A percentile compares a stretch with the other conserved stretches of the same genome.
Conservation (phyloP, 1,140 invertebrate species). For the Drosophila fuyamai region DNA sequence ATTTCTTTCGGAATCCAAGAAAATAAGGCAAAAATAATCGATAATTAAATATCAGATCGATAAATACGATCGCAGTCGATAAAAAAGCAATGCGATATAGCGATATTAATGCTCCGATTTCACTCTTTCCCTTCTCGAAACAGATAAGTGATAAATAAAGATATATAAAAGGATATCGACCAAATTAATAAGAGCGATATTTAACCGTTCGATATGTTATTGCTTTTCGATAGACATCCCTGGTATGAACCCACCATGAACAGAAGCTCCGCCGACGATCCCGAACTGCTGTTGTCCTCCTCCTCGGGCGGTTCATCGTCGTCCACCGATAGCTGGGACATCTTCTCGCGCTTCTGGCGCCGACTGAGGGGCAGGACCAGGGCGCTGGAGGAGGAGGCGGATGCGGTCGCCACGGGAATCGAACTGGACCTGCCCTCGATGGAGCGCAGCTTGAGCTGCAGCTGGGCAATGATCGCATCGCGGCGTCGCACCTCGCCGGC, state of each 20-base stretch:
- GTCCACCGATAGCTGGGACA: constrained; percentile 66
- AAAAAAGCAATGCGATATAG: no score
- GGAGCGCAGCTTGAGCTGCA: constrained; percentile 86
- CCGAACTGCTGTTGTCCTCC: constrained; percentile 79
- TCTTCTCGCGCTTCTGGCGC: constrained; percentile 58
- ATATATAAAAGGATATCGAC: no score
- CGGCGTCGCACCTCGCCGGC: constrained; percentile 91
- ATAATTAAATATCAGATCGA: no score
- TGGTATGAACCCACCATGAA: constrained; percentile 84
- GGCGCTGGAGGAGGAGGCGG: constrained; percentile 14
- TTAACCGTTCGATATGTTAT: no score
- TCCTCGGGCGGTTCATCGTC: constrained; percentile 80
- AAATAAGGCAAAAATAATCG: no score
- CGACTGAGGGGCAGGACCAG: constrained; percentile 19
- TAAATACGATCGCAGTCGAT: no score
- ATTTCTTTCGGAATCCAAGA: no score
- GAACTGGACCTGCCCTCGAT: constrained; percentile 60
- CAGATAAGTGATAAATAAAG: no score
- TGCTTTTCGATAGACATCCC: no score
- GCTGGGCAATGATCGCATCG: constrained; percentile 91
- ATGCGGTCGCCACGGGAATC: background rate
- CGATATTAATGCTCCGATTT: no score
- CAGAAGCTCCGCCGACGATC: constrained; percentile 85
- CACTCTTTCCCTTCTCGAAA: no score
- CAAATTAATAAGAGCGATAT: no score